These are phyloP conservation scores for Carcina quercana DNA, from an alignment of 2,888 invertebrate genomes.

Conservation along the genomic window DNA sequence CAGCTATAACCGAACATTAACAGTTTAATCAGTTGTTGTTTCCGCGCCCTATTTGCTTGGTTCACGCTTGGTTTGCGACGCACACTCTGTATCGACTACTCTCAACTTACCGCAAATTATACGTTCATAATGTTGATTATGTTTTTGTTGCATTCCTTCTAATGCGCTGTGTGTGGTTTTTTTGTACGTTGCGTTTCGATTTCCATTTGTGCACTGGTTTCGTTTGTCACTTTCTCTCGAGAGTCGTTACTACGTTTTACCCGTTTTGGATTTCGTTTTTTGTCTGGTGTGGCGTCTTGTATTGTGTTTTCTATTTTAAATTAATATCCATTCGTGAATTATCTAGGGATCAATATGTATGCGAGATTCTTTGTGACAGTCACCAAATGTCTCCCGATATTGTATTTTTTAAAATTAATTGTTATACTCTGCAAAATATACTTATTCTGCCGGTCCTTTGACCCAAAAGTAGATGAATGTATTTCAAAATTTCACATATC, in stretches of 20 bases:
- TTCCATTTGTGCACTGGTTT: conserved; percentile 33
- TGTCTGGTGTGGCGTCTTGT: conserved; percentile 39
- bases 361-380: too few species aligned
- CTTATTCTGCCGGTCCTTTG: too few species aligned
- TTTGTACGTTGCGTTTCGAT: conserved; percentile 17
- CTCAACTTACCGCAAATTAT: conserved; percentile 14
- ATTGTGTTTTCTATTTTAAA: too few species aligned
- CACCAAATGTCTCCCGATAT: too few species aligned
- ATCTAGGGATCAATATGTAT: too few species aligned
- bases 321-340: too few species aligned
- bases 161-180: conserved; percentile 25
- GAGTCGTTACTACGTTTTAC: conserved; percentile 14
- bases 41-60: conserved; percentile 54
- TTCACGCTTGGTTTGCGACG: conserved; percentile 42
- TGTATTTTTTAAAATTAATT: too few species aligned
- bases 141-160: conserved; percentile 30
- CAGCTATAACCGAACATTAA: conserved; percentile 33
- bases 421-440: too few species aligned
- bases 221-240: conserved; percentile 10
- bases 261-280: conserved; percentile 16
- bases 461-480: too few species aligned
- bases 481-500: too few species aligned
- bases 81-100: conserved; percentile 24
- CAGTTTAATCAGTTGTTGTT: conserved; percentile 38
- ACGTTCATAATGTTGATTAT: conserved; percentile 2